These are phyloP conservation scores for Anastrepha obliqua DNA, from an alignment of 1,140 invertebrate species.

Conservation along the genomic window DNA sequence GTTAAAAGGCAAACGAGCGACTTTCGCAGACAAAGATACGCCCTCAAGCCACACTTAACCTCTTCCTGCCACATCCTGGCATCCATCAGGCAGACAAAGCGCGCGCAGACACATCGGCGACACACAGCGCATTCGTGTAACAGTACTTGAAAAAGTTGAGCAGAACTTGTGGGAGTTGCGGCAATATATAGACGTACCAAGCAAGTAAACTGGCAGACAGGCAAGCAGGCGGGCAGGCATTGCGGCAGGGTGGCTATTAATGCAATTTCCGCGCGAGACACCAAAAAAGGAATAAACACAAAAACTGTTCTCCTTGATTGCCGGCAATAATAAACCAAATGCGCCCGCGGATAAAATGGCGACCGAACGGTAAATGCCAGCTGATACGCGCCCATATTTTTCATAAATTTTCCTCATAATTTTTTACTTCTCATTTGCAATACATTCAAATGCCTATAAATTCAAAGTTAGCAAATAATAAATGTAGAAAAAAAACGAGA, in stretches of 20 bases:
- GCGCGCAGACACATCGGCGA: neutral
- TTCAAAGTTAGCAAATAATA: neutral
- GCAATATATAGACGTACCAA: neutral
- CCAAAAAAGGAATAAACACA: neutral
- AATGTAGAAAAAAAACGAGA: neutral
- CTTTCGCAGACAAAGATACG: constrained; percentile 11
- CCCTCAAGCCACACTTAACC: constrained; percentile 43
- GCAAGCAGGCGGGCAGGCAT: neutral
- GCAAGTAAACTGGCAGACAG: neutral
- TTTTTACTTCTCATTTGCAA: neutral
- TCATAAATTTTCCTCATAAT: neutral
- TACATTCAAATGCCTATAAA: neutral
- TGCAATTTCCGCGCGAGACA: constrained; percentile 51
- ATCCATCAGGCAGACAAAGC: neutral
- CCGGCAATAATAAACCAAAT: constrained; percentile 3
- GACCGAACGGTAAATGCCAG: neutral
- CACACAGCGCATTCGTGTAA: neutral
- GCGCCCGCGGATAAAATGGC: neutral
- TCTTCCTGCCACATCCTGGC: constrained; percentile 37
- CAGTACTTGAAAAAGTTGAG: constrained; percentile 1
- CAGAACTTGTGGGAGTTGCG: neutral
- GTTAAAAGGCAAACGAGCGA: constrained; percentile 44
- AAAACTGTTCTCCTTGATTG: neutral
- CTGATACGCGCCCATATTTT: neutral
- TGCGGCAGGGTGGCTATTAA: neutral